phyloP scores from a whole-genome alignment of 2,797 vertebrate genomes.

The Vespertilio murinus region DNA sequence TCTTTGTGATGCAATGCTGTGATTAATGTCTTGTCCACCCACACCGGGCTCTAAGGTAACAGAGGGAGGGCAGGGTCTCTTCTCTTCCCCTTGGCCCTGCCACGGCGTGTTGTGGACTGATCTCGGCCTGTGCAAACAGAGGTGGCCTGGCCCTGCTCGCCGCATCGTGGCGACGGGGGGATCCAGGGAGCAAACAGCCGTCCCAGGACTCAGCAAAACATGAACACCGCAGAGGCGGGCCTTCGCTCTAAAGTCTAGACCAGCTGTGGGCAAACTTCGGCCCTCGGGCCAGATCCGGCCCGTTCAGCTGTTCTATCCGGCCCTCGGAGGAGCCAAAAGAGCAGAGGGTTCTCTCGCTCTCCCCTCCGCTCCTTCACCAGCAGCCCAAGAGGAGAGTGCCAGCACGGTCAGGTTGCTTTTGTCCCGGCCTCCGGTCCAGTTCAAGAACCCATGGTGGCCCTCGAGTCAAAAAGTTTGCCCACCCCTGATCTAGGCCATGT shows the following conservation, averaged over 20 bases:
- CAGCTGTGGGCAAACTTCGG: no score
- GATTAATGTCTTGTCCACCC: background rate
- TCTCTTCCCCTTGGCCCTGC: fast-evolving
- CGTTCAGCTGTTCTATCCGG: no score
- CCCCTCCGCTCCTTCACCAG: no score
- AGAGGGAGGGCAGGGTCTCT: background rate
- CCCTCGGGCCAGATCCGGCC: no score
- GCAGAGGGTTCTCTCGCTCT: no score
- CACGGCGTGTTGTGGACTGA: background rate
- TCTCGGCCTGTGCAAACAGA: background rate
- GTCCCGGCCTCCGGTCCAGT: no score
- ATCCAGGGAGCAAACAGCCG: background rate
- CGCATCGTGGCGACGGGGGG: background rate
- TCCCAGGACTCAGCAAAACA: background rate
- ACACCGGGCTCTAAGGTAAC: background rate
- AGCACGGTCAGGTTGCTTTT: no score
- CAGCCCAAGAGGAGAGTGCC: no score
- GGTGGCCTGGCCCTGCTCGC: background rate
- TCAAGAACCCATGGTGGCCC: no score
- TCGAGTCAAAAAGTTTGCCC: no score
- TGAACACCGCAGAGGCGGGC: background rate
- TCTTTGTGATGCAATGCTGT: background rate
- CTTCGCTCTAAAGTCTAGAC: background rate
- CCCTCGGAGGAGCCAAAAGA: no score
- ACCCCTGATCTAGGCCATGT: no score